Evolutionary conservation across 2,888 invertebrate genomes (phyloP), one percentile per base, ranked within the genome.

Genomic region (Xylota sylvarum): DNA sequence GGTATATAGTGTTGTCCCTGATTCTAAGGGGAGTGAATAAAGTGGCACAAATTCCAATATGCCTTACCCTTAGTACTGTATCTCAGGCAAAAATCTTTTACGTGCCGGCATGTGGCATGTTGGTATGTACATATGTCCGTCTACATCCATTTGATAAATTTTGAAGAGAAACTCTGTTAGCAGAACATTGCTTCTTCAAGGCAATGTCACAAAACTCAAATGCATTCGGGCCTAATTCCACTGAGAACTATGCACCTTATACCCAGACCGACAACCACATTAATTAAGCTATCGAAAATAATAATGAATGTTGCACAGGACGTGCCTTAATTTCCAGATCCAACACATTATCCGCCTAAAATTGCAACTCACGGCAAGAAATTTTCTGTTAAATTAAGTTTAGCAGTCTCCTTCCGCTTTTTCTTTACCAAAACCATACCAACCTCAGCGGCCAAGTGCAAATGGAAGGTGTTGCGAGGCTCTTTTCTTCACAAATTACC

Each of bases 401-500:
- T 3, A 35, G 58, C 73, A 65, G 40, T 60, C 50, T 43, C 58
- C 72, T 35, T 48, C 17, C 19, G 17, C 40, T 40, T n/a, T 58
- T 58, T 58, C 37, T 58, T n/a, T 12, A 73, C 58, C 48, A 50
- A 60, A 73, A 65, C 58, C 40, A 60, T 50, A 43, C 43, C 30
- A 70, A 19, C 23, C 19, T 60, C 12, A 60, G 12, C 12, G 46
- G 17, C 46, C 10, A 67, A 67, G 58, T 67, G 56, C 35, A 43
- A 62, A 70, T 70, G 46, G 32, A 78, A 78, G 55, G 23, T 46
- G 62, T 19, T 46, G 35, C n/a, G 48, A 72, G 55, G 72, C 62
- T 72, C 56, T 65, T 46, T 48, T 56, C 72, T 72, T 64, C 62
- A 72, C 55, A 55, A 79, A 79, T 80, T 73, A 80, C 73, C 65